Evolutionary conservation across 2,797 vertebrate species (phyloP).

Genomic region (Allenopithecus nigroviridis): DNA sequence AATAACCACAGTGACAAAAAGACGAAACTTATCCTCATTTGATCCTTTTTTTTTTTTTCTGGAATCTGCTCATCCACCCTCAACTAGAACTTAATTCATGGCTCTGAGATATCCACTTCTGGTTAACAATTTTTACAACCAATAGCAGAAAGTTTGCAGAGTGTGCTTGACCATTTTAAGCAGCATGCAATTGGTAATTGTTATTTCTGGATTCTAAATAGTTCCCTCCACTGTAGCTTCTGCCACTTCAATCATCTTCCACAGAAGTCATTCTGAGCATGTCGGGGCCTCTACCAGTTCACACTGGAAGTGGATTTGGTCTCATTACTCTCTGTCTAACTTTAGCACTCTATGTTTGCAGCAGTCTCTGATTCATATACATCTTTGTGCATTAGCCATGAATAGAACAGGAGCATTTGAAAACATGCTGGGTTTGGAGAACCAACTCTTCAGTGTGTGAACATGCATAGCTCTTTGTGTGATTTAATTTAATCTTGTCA

Average conservation of each 20-base stretch:
- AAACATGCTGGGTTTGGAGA: background rate
- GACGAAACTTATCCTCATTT: fast-evolving
- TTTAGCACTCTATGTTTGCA: background rate
- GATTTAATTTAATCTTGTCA: background rate
- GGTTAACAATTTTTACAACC: background rate
- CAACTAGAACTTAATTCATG: too few relatives aligned
- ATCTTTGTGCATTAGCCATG: background rate
- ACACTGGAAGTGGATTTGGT: background rate
- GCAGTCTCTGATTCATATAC: background rate
- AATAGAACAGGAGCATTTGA: background rate
- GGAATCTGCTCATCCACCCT: background rate
- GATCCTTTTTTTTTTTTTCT: background rate
- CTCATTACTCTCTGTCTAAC: background rate
- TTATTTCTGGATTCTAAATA: background rate
- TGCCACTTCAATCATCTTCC: background rate
- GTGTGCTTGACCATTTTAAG: too few relatives aligned
- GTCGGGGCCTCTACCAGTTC: background rate
- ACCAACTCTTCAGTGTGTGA: background rate
- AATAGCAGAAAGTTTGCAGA: too few relatives aligned
- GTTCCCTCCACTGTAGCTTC: too few relatives aligned
- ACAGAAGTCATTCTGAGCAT: background rate
- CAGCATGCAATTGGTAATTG: background rate
- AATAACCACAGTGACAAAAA: fast-evolving
- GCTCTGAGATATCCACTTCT: background rate
- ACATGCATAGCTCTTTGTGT: background rate